Percentiles rank a stretch among this genome's conserved stretches.
Conservation (phyloP, 2,113 vertebrate species). For the Pterocles burchelli region DNA sequence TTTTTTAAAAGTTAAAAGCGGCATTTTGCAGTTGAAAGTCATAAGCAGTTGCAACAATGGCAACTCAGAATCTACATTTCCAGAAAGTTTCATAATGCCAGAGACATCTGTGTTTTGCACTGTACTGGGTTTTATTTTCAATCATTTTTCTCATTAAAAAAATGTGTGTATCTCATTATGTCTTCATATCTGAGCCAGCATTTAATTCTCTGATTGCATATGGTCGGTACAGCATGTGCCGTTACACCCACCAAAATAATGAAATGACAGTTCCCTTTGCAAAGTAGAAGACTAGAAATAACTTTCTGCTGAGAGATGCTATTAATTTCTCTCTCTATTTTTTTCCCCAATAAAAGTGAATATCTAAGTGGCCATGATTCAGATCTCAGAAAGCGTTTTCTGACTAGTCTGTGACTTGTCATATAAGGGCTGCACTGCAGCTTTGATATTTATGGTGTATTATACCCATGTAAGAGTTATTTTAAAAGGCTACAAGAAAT, state of each 20-base stretch:
- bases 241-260: slow-evolving; percentile 61
- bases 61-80: not conserved
- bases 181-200: slow-evolving; percentile 51
- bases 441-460: slow-evolving; percentile 28
- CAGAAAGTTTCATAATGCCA: not conserved
- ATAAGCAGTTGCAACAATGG: not conserved
- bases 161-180: slow-evolving; percentile 53
- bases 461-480: not conserved
- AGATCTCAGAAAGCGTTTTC: slow-evolving; percentile 32
- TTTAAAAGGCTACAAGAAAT: slow-evolving; percentile 4
- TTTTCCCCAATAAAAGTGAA: not conserved
- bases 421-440: slow-evolving; percentile 1
- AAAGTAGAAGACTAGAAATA: slow-evolving; percentile 58
- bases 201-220: slow-evolving; percentile 61
- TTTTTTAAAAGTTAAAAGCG: not conserved
- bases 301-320: slow-evolving; percentile 61
- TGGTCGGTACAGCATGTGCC: slow-evolving; percentile 68
- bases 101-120: slow-evolving; percentile 61
- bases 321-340: not conserved
- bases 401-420: slow-evolving; percentile 35
- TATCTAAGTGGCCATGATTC: slow-evolving; percentile 45
- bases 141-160: slow-evolving; percentile 62
- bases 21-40: not conserved
- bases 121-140: slow-evolving; percentile 54
- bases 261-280: slow-evolving; percentile 56